Evolutionary conservation across 2,113 vertebrate species (phyloP), one percentile per base, ranked within the genome.

Genomic region (Triplophysa dalaica): DNA sequence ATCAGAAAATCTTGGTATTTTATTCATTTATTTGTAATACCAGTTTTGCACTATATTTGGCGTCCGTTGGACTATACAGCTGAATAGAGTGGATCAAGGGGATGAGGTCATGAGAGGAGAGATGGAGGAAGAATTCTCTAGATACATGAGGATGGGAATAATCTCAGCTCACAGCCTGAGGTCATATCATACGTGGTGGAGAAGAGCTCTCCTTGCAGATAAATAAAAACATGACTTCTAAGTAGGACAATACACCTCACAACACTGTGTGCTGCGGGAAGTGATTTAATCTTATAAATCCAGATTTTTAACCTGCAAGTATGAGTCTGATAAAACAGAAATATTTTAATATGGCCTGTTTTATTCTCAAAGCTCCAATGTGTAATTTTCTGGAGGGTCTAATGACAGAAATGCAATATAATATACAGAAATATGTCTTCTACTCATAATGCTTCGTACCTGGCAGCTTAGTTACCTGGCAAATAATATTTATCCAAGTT

Each of bases 131-230:
- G 50, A 38, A 38, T 72, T 24, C 50, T 38, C 69, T 14, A 43
- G 70, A 1, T 11, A 73, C 29, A 21, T 38, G 13, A 74, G 70
- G 54, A 74, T 43, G 70, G 33, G 56, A 74, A 61, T 61, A 29
- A 74, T 61, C 26, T 74, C 70, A 72, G 29, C 54, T 43, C 70
- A 17, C 69, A 74, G 54, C 70, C 58, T 43, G 19, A 24, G 70
- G 52, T 74, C 33, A 43, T 52, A 60, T 41, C 70, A 74, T 54
- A 54, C 33, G 54, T 74, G 54, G 33, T 38, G 19, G 48, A 70
- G 48, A 24, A 70, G 48, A 52, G 41, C 66, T 68, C 11, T 48
- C 41, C 38, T 26, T 10, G 4, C 58, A 16, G 29, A 73, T 22
- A 58, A 73, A 60, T 60, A 24, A 60, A 74, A 43, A 24, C 54